Percentiles rank a stretch among this genome's conserved stretches.
These are phyloP conservation scores for Delphinapterus leucas DNA, from an alignment of 2,113 vertebrate species.

Conservation along the genomic window DNA sequence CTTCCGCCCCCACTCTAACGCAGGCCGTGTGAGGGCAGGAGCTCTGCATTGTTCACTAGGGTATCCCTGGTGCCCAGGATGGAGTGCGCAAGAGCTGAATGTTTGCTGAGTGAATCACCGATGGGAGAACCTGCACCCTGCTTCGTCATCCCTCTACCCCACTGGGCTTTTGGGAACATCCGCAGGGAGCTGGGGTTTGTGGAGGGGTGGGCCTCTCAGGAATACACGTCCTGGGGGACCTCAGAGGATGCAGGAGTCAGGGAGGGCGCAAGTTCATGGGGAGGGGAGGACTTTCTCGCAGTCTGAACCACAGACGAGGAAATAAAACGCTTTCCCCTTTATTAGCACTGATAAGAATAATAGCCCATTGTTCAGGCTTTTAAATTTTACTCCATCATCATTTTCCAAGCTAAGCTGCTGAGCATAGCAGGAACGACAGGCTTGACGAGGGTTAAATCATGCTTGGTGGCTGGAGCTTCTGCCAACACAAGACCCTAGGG, in stretches of 20 bases:
- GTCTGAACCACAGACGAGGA: neutral
- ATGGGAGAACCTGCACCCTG: accelerated
- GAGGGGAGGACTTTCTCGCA: neutral
- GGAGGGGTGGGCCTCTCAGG: neutral
- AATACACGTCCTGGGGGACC: neutral
- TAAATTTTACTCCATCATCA: constrained; percentile 44
- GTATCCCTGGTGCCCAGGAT: neutral
- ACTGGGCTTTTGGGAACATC: neutral
- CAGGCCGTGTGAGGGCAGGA: accelerated
- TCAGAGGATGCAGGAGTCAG: neutral
- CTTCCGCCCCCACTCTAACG: neutral
- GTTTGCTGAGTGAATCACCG: neutral
- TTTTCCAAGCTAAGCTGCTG: constrained; percentile 48
- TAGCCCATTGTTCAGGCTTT: constrained; percentile 43
- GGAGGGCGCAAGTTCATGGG: accelerated
- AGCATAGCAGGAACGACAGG: neutral
- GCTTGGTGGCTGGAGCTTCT: neutral
- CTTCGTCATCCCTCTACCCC: neutral
- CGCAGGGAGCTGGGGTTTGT: neutral
- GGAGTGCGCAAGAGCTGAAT: accelerated
- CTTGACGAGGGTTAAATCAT: constrained; percentile 22
- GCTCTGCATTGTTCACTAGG: accelerated
- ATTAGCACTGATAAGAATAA: constrained; percentile 62
- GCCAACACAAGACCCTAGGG: neutral
- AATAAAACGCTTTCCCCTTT: constrained; percentile 61